A percentile compares a stretch with the other conserved stretches of the same genome.
Evolutionary conservation across 1,140 invertebrate genomes (phyloP).

Genomic region (Ceratina australensis): DNA sequence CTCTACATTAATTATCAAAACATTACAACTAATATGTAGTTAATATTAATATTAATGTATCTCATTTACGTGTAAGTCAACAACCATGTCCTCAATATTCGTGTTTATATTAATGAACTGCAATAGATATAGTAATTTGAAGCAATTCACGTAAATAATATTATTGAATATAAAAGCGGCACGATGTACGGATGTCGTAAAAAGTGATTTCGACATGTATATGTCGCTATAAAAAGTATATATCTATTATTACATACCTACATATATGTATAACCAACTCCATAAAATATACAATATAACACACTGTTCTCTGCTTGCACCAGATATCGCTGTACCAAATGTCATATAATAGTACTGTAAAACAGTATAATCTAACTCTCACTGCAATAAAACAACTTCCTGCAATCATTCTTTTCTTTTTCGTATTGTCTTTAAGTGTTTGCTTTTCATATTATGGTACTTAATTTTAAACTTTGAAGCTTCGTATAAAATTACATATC

Average conservation of each 20-base stretch:
- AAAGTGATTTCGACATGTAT: slow-evolving; percentile 35
- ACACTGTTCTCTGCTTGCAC: slow-evolving; percentile 43
- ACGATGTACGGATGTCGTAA: slow-evolving; percentile 35
- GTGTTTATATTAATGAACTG: slow-evolving; percentile 32
- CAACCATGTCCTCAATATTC: slow-evolving; percentile 35
- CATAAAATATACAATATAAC: slow-evolving; percentile 53
- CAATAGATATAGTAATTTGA: slow-evolving; percentile 15
- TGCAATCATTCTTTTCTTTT: slow-evolving; percentile 57
- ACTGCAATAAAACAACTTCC: slow-evolving; percentile 47
- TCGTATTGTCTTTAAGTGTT: slow-evolving; percentile 51
- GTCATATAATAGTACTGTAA: slow-evolving; percentile 34
- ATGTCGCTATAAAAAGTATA: slow-evolving; percentile 41
- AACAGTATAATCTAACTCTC: slow-evolving; percentile 49
- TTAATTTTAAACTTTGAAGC: slow-evolving; percentile 59
- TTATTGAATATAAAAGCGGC: slow-evolving; percentile 38
- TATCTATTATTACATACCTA: slow-evolving; percentile 48
- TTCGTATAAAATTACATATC: slow-evolving; percentile 50
- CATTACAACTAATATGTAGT: slow-evolving; percentile 22
- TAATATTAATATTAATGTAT: slow-evolving; percentile 40
- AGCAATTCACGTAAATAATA: slow-evolving; percentile 30
- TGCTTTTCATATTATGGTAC: slow-evolving; percentile 43
- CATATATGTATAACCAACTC: slow-evolving; percentile 47
- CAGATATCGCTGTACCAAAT: slow-evolving; percentile 42
- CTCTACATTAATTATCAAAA: slow-evolving; percentile 31
- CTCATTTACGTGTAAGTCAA: slow-evolving; percentile 34